phyloP scores from a whole-genome alignment of 2,113 vertebrate species.

The Sclerurus mexicanus region DNA sequence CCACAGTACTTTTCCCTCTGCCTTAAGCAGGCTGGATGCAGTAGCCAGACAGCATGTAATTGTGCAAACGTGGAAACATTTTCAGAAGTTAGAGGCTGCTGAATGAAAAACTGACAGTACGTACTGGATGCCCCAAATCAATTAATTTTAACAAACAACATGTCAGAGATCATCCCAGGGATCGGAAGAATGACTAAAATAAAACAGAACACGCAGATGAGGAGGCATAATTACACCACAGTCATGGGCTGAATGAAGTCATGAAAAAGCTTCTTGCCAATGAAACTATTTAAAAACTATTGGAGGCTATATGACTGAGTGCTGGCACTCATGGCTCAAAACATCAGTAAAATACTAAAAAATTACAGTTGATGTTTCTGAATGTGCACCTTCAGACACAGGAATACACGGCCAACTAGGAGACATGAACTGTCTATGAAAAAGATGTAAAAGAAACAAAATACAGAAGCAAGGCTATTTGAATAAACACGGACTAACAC shows the following conservation, averaged over 20 bases:
- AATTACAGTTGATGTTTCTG: not conserved
- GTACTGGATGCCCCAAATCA: not conserved
- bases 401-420: not conserved
- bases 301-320: not conserved
- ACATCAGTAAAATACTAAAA: not conserved
- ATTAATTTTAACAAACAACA: constrained; percentile 30
- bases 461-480: not conserved
- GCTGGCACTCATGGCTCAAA: not conserved
- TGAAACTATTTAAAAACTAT: constrained; percentile 48
- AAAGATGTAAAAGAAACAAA: not conserved
- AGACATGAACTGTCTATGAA: not conserved
- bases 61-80: not conserved
- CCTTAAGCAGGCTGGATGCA: not conserved
- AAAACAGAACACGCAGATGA: constrained; percentile 49
- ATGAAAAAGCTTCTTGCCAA: constrained; percentile 57
- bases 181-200: constrained; percentile 54
- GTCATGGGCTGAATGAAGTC: constrained; percentile 59
- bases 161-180: constrained; percentile 36
- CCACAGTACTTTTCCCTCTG: accelerated
- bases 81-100: not conserved
- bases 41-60: not conserved
- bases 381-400: not conserved
- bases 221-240: constrained; percentile 58
- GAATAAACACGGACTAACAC: not conserved
- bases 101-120: not conserved